Evolutionary conservation across 2,113 vertebrate genomes (phyloP), one percentile per base, ranked within the genome.

Genomic region (Struthidea cinerea): DNA sequence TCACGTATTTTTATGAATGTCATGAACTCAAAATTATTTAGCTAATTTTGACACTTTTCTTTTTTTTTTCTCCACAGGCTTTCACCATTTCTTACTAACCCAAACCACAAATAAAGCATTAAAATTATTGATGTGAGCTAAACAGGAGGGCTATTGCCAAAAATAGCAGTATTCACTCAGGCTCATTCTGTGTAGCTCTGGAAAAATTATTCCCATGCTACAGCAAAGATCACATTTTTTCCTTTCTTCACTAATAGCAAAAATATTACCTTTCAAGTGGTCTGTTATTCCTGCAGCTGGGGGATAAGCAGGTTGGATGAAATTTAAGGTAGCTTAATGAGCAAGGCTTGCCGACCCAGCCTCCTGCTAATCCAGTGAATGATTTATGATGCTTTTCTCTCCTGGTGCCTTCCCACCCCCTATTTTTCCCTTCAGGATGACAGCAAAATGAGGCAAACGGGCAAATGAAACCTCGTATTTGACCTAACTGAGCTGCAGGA

Each of bases 41-140:
- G 96, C 84, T 94, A 96, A 97, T 98, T 97, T 97, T 97, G 96
- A 92, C 88, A 88, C 92, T 96, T 97, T 93, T 87, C 21, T 49
- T 49, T 97, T 97, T 96, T 94, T 97, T 89, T 87, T 44, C 70
- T 97, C 86, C 6, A 0, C 90, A 95, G 84, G 65, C 93, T 97
- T 97, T 97, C 83, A 83, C 97, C 89, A 85, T 94, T 96, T 97
- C 98, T 97, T 97, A 97, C 94, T n/a, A 97, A 97, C 97, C 94
- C 94, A 98, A 97, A 97, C 98, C 98, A 98, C 98, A 98, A 98
- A 98, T 97, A 98, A 97, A 97, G 92, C 97, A 97, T 96, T 98
- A 97, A 98, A 96, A 97, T 98, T 97, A 97, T 98, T 97, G 97
- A 98, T 98, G 97, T 95, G 97, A 98, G 96, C 97, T 97, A 96